Percentiles rank a stretch among this genome's conserved stretches.
phyloP scores from a whole-genome alignment of 2,888 invertebrate species.

The Oligia fasciuncula region DNA sequence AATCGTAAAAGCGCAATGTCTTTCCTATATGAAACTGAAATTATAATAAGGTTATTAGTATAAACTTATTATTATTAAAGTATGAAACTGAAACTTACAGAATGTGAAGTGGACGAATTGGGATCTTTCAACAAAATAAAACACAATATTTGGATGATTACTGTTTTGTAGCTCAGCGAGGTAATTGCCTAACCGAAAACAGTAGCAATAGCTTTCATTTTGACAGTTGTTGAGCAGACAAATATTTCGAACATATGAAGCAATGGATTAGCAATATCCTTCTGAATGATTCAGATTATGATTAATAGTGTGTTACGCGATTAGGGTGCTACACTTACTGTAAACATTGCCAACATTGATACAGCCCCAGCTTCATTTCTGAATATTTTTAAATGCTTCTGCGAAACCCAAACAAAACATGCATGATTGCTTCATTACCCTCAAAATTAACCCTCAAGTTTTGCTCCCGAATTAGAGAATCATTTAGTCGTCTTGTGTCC shows the following conservation, averaged over 20 bases:
- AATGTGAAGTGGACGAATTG: slow-evolving; percentile 10
- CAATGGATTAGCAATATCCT: no score
- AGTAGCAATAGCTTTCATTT: no score
- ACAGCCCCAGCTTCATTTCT: background rate
- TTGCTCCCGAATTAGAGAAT: background rate
- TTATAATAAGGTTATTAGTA: no score
- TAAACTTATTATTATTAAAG: no score
- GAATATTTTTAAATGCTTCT: background rate
- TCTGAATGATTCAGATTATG: no score
- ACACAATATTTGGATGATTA: background rate
- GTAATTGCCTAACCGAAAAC: no score
- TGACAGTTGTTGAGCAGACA: no score
- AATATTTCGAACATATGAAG: no score
- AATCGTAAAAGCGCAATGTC: background rate
- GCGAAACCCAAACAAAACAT: background rate
- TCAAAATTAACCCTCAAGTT: slow-evolving; percentile 7
- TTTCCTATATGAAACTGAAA: slow-evolving; percentile 9
- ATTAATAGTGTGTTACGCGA: no score
- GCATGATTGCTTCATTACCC: background rate
- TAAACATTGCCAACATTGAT: background rate
- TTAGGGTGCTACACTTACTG: background rate
- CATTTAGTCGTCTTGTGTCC: background rate
- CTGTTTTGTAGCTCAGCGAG: background rate
- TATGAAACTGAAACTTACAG: background rate
- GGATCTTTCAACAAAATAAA: background rate